phyloP scores from a whole-genome alignment of 2,797 vertebrate species.

The Gallinago stenura region DNA sequence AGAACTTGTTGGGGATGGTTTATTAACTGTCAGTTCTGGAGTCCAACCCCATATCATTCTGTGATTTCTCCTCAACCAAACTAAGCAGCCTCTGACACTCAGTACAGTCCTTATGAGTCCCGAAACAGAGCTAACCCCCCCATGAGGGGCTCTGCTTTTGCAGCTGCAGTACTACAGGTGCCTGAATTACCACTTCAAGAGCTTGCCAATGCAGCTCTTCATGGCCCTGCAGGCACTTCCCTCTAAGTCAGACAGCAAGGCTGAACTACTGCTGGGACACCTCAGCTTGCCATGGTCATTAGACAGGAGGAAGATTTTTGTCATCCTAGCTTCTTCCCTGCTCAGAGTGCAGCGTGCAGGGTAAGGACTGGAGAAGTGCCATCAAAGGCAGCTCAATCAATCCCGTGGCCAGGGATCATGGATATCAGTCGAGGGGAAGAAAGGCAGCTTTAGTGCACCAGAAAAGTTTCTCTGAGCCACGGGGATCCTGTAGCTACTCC shows the following conservation, averaged over 20 bases:
- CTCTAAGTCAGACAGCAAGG: neutral
- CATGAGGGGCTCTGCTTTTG: neutral
- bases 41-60: too few relatives aligned
- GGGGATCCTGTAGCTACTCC: neutral
- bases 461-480: neutral
- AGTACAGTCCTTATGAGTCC: neutral
- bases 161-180: neutral
- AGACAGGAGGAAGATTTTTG: neutral
- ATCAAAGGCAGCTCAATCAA: neutral
- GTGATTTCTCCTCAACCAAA: neutral
- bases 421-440: neutral
- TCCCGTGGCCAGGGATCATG: neutral
- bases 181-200: neutral
- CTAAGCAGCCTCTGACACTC: neutral
- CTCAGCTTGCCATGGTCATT: neutral
- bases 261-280: neutral
- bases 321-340: neutral
- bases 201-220: neutral
- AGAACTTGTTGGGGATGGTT: neutral
- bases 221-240: neutral
- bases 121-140: neutral
- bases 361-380: neutral
- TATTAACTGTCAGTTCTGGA: neutral
- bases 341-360: neutral
- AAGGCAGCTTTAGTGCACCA: neutral